Evolutionary conservation across 2,797 vertebrate species (phyloP), one percentile per base, ranked within the genome.

Genomic region (Sebastes goodei): DNA sequence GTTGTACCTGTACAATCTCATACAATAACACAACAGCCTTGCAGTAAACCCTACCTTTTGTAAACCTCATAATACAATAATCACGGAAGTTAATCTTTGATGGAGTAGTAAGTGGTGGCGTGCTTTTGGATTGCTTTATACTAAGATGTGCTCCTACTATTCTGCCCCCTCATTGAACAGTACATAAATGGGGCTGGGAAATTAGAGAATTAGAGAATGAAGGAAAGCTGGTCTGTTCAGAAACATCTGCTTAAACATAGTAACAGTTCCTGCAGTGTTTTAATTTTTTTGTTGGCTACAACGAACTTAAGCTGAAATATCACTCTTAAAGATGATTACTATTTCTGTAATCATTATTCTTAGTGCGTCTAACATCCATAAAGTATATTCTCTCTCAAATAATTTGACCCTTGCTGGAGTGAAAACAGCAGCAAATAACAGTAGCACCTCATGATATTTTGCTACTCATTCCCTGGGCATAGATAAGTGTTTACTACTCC

Each of bases 401-500:
- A 11, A 21, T 35, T 35, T 42, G 25, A 56, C 15, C 56, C 10
- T 14, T 23, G 38, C 61, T 56, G 42, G 33, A 64, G 57, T 61
- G 21, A n/a, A 53, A 81, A 61, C 17, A 33, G 38, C 17, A 60
- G 57, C n/a, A 77, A 27, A 12, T 29, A 64, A 38, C 52, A 61
- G 27, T 11, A 42, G 1, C 38, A 27, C 9, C 29, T 23, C 65
- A 65, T 70, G 14, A 78, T 68, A 32, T 77, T 77, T 46, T 60
- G 32, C 10, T 60, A 32, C 21, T 80, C n/a, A 30, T 80, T 76
- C 64, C 57, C 30, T 23, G 60, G 56, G 23, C 38, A 59, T 14
- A 72, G 69, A 83, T 71, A 70, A 76, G 56, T 84, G 80, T 79
- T 86, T 85, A 72, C 65, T 67, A 27, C 33, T 78, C 21, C 69